These are phyloP conservation scores for Anguilla anguilla DNA, from an alignment of 2,797 vertebrate species.

Conservation along the genomic window DNA sequence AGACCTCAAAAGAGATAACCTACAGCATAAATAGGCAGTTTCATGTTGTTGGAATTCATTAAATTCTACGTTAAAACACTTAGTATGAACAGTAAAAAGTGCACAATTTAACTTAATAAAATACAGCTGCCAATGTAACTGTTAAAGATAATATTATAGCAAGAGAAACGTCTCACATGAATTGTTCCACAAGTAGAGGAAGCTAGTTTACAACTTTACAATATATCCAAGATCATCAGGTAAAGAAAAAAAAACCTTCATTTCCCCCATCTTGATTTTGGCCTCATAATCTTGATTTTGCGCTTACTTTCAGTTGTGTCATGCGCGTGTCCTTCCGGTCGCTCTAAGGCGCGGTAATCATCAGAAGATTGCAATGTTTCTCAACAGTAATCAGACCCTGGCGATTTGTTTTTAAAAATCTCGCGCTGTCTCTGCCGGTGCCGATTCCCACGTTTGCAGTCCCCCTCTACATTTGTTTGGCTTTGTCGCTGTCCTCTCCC, in stretches of 20 bases:
- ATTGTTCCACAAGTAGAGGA: conserved; percentile 87
- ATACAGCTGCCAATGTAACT: conserved; percentile 85
- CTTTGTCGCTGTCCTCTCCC: conserved; percentile 86
- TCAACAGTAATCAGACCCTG: conserved; percentile 40
- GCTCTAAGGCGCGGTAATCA: conserved; percentile 55
- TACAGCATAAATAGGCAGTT: conserved; percentile 99
- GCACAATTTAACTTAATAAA: conserved; percentile 92
- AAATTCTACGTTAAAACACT: conserved; percentile 81
- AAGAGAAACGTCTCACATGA: conserved; percentile 86
- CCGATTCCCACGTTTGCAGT: conserved; percentile 36
- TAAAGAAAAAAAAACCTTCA: conserved; percentile 69
- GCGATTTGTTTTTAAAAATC: conserved; percentile 28
- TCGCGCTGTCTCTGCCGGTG: conserved; percentile 10
- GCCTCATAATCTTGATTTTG: conserved; percentile 49
- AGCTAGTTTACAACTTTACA: conserved; percentile 86
- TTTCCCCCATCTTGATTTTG: conserved; percentile 22
- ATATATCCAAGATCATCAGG: conserved; percentile 77
- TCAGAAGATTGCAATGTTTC: conserved; percentile 47
- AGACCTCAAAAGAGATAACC: conserved; percentile 67
- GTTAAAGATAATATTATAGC: conserved; percentile 84
- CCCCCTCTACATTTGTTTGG: conserved; percentile 78
- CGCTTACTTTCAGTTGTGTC: neutral
- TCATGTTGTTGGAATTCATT: conserved; percentile 98
- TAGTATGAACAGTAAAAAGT: conserved; percentile 87
- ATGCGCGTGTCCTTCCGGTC: conserved; percentile 51